Percentiles rank a stretch among this genome's conserved stretches.
Conservation (phyloP, 2,113 vertebrate genomes). For the Struthidea cinerea region DNA sequence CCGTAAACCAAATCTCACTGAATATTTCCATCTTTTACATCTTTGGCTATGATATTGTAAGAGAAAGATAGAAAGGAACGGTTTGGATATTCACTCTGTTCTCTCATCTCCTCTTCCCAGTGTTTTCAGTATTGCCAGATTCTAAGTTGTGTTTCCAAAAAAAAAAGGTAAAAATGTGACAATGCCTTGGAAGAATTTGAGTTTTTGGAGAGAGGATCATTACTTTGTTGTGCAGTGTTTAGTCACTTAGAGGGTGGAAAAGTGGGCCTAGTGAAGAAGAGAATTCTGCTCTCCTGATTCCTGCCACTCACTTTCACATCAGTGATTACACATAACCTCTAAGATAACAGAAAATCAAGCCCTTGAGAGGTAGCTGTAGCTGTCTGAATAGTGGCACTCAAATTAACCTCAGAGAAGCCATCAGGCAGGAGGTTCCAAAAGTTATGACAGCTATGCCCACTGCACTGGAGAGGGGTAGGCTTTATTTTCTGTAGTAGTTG, state of each 20-base stretch:
- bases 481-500: neutral
- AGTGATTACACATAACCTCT: neutral
- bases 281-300: neutral
- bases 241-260: neutral
- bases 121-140: neutral
- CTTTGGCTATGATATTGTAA: neutral
- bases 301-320: neutral
- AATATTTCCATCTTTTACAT: neutral
- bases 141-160: neutral
- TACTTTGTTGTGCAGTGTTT: neutral
- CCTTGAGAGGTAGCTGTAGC: neutral
- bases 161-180: neutral
- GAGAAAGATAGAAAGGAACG: neutral
- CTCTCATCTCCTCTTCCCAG: neutral
- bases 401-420: neutral
- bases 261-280: neutral
- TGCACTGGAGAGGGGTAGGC: neutral
- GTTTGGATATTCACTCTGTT: neutral
- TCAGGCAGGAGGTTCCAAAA: neutral
- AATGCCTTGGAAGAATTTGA: neutral
- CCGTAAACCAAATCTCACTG: neutral
- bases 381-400: neutral
- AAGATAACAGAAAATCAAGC: neutral
- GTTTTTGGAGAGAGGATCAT: neutral
- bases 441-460: neutral